A percentile compares a stretch with the other conserved stretches of the same genome.
Conservation (phyloP, 2,888 invertebrate genomes). For the Lithophane ornitopus region DNA sequence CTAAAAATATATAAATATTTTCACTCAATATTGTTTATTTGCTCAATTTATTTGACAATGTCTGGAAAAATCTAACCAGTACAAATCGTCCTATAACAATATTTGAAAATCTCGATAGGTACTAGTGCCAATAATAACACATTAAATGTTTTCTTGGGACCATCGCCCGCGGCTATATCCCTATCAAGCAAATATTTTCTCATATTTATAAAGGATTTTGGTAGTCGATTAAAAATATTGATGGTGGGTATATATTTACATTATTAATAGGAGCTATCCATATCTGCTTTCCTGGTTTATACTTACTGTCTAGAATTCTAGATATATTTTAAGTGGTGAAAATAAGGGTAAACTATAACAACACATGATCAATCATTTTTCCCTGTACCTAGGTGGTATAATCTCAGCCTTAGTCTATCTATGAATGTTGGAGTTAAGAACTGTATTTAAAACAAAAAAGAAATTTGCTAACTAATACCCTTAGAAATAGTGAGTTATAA, state of each 20-base stretch:
- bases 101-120: conserved; percentile 53
- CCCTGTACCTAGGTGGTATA: too few relatives aligned
- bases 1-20: neutral
- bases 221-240: conserved; percentile 27
- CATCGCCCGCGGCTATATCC: conserved; percentile 39
- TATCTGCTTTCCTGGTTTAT: neutral
- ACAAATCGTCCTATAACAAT: conserved; percentile 49
- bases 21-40: neutral
- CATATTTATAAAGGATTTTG: conserved; percentile 46
- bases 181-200: conserved; percentile 29
- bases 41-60: neutral
- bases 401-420: too few relatives aligned
- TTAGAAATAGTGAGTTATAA: too few relatives aligned
- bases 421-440: too few relatives aligned
- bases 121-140: conserved; percentile 47
- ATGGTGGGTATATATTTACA: conserved; percentile 3
- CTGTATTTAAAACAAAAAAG: too few relatives aligned
- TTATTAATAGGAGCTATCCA: neutral
- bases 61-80: neutral
- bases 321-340: neutral
- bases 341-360: neutral
- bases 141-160: conserved; percentile 59
- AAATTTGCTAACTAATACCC: too few relatives aligned
- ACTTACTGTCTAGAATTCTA: too few relatives aligned
- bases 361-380: too few relatives aligned